A percentile compares a stretch with the other conserved stretches of the same genome.
phyloP scores from a whole-genome alignment of 2,888 invertebrate species.

The Cosmorhoe ocellata region DNA sequence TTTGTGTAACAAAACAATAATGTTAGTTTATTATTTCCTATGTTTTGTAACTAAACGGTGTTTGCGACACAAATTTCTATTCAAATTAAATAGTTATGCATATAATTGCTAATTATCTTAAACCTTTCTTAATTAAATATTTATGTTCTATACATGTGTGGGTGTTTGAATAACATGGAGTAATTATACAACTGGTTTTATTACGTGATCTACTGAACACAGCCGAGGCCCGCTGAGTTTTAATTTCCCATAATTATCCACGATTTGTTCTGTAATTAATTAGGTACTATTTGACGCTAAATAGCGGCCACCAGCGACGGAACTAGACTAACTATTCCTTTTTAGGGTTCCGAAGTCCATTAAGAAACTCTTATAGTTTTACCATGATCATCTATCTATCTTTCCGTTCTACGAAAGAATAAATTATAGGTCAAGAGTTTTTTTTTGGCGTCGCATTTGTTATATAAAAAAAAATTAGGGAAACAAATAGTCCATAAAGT shows the following conservation, averaged over 20 bases:
- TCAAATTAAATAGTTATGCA: not conserved
- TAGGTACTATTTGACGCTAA: conserved; percentile 12
- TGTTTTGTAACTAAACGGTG: not conserved
- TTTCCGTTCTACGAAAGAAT: too few relatives aligned
- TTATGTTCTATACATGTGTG: not conserved
- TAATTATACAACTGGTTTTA: conserved; percentile 16
- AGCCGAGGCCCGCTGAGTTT: conserved; percentile 1
- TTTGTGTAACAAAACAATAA: too few relatives aligned
- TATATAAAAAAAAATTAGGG: too few relatives aligned
- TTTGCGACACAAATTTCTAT: not conserved
- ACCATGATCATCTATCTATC: not conserved
- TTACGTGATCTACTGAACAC: conserved; percentile 12
- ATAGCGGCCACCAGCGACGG: conserved; percentile 20
- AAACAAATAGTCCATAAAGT: too few relatives aligned
- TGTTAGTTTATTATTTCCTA: too few relatives aligned
- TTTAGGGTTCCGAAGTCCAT: too few relatives aligned
- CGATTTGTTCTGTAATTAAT: conserved; percentile 23
- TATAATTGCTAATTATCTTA: not conserved
- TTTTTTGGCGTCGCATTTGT: too few relatives aligned
- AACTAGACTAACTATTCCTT: conserved; percentile 1
- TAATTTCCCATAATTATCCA: conserved; percentile 6
- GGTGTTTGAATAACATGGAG: conserved; percentile 12
- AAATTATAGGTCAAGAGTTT: too few relatives aligned
- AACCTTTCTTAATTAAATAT: not conserved
- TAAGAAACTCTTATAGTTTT: too few relatives aligned